These are phyloP conservation scores for Epinephelus moara DNA, from an alignment of 2,113 vertebrate species.

Conservation along the genomic window DNA sequence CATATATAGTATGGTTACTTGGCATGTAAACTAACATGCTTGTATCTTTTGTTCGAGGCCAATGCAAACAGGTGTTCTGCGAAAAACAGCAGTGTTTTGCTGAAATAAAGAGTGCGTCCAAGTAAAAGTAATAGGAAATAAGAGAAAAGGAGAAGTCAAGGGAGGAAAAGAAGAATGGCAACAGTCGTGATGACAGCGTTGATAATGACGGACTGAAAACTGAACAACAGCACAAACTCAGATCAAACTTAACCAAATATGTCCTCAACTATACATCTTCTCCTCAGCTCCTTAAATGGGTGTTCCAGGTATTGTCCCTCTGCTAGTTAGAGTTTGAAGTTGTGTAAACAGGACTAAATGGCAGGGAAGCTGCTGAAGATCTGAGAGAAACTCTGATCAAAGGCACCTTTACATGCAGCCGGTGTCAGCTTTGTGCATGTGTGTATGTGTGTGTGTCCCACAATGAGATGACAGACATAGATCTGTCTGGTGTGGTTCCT, in stretches of 20 bases:
- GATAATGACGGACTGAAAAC: slow-evolving; percentile 15
- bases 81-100: too few relatives aligned
- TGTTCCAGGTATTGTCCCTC: slow-evolving; percentile 57
- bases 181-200: neutral
- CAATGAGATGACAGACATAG: slow-evolving; percentile 72
- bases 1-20: neutral
- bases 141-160: neutral
- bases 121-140: neutral
- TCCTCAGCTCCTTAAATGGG: slow-evolving; percentile 27
- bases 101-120: neutral
- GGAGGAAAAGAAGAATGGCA: neutral
- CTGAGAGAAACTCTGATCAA: slow-evolving; percentile 80
- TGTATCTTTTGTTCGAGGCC: slow-evolving; percentile 2
- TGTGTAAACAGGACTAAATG: slow-evolving; percentile 79
- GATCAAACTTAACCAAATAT: slow-evolving; percentile 20
- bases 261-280: slow-evolving; percentile 17
- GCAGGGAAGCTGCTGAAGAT: slow-evolving; percentile 73
- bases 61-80: neutral
- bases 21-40: neutral
- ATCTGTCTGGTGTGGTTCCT: slow-evolving; percentile 68
- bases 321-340: slow-evolving; percentile 59
- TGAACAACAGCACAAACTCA: slow-evolving; percentile 25
- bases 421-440: slow-evolving; percentile 58
- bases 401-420: slow-evolving; percentile 73
- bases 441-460: slow-evolving; percentile 29